These are phyloP conservation scores for Burhinus bistriatus DNA, from an alignment of 2,113 vertebrate species.

Conservation along the genomic window DNA sequence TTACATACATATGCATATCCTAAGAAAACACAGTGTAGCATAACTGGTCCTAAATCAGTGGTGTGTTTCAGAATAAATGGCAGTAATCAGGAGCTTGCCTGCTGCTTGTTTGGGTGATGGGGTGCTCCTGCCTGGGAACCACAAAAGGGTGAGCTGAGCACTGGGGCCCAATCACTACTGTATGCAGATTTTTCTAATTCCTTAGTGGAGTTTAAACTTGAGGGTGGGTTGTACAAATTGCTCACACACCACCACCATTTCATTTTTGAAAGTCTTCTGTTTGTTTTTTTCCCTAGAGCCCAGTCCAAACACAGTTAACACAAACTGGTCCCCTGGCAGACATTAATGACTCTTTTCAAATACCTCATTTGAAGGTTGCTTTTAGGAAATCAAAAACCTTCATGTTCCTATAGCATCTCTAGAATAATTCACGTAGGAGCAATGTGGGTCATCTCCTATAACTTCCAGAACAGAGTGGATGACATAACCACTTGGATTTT, in stretches of 20 bases:
- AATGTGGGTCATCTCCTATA: not conserved
- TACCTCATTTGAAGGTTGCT: not conserved
- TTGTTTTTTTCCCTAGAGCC: not conserved
- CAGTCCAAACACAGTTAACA: not conserved
- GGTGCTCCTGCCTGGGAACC: not conserved
- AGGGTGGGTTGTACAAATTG: not conserved
- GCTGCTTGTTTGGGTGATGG: not conserved
- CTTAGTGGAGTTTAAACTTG: not conserved
- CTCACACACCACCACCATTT: accelerated
- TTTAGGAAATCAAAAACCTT: not conserved
- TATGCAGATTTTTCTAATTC: not conserved
- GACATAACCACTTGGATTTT: not conserved
- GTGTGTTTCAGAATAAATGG: not conserved
- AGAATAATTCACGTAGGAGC: not conserved
- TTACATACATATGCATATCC: not conserved
- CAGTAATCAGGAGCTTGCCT: not conserved
- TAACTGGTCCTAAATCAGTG: constrained; percentile 8
- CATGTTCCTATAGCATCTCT: not conserved
- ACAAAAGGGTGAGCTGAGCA: not conserved
- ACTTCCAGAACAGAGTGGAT: not conserved
- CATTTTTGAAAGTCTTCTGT: not conserved
- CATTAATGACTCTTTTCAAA: not conserved
- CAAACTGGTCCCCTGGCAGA: not conserved
- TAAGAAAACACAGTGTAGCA: not conserved
- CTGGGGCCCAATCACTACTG: accelerated